Evolutionary conservation across 2,797 vertebrate species (phyloP).

Genomic region (Ataeniobius toweri): DNA sequence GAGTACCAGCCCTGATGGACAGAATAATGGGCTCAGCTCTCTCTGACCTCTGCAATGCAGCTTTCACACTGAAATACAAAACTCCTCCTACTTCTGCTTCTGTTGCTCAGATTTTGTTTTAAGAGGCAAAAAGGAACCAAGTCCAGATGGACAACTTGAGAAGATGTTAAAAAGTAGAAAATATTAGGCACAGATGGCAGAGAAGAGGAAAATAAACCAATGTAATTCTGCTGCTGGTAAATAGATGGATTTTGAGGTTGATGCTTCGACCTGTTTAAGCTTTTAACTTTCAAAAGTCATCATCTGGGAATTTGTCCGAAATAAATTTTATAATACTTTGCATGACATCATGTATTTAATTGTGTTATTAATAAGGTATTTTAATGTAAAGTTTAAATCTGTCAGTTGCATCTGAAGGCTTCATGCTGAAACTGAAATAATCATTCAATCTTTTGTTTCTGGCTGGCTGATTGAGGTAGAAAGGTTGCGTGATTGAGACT

Average conservation of each 20-base stretch:
- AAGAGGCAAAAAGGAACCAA: slow-evolving; percentile 31
- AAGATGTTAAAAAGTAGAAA: background rate
- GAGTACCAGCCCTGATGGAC: slow-evolving; percentile 24
- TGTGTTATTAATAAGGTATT: background rate
- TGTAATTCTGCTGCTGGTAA: slow-evolving; percentile 12
- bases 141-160: slow-evolving; percentile 40
- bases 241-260: slow-evolving; percentile 53
- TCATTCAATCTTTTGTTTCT: slow-evolving; percentile 5
- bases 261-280: slow-evolving; percentile 2
- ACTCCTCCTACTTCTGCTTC: slow-evolving; percentile 8
- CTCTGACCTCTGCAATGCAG: slow-evolving; percentile 16
- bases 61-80: slow-evolving; percentile 22
- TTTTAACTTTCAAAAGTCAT: slow-evolving; percentile 15
- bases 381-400: background rate
- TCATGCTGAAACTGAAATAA: slow-evolving; percentile 27
- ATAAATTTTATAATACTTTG: background rate
- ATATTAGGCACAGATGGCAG: slow-evolving; percentile 2
- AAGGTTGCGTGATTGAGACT: slow-evolving; percentile 39
- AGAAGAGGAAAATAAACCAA: slow-evolving; percentile 1
- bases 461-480: slow-evolving; percentile 1
- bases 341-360: background rate
- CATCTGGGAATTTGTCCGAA: background rate
- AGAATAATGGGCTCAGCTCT: slow-evolving; percentile 22
- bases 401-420: slow-evolving; percentile 9
- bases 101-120: slow-evolving; percentile 12